Evolutionary conservation across 2,888 invertebrate genomes (phyloP).

Genomic region (Rotaria macrura): DNA sequence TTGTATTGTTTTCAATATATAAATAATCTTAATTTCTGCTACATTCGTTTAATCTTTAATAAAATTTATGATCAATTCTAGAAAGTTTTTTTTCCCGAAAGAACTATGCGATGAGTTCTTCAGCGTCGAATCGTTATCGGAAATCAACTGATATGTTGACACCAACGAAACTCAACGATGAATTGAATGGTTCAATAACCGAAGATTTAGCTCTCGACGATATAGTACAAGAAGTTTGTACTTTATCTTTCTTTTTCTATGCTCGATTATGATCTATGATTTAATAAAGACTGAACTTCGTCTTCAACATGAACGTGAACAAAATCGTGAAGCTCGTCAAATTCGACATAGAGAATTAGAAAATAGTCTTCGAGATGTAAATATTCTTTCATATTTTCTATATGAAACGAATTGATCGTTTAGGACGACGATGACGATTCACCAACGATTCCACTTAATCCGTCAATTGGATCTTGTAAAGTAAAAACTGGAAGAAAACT

Average conservation of each 20-base stretch:
- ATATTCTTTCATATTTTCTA: too few species aligned
- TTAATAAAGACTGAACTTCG: not conserved
- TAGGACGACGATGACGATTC: not conserved
- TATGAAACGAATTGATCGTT: not conserved
- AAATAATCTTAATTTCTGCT: too few species aligned
- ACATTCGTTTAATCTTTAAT: too few species aligned
- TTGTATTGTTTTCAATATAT: too few species aligned
- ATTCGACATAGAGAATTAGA: slow-evolving; percentile 3
- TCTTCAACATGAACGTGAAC: not conserved
- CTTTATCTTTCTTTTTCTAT: not conserved
- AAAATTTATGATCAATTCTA: too few species aligned
- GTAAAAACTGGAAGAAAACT: not conserved
- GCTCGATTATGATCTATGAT: not conserved
- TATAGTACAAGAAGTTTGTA: not conserved
- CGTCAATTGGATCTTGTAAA: not conserved
- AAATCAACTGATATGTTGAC: too few species aligned
- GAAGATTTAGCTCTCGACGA: not conserved
- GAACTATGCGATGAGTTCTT: not conserved
- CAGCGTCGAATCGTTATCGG: not conserved
- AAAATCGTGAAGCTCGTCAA: not conserved
- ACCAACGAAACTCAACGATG: not conserved
- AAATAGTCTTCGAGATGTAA: not conserved
- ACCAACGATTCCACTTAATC: not conserved
- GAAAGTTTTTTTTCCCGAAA: too few species aligned
- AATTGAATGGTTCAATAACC: not conserved